These are phyloP conservation scores for Chrysocyon brachyurus DNA, from an alignment of 2,797 vertebrate species.

Conservation along the genomic window DNA sequence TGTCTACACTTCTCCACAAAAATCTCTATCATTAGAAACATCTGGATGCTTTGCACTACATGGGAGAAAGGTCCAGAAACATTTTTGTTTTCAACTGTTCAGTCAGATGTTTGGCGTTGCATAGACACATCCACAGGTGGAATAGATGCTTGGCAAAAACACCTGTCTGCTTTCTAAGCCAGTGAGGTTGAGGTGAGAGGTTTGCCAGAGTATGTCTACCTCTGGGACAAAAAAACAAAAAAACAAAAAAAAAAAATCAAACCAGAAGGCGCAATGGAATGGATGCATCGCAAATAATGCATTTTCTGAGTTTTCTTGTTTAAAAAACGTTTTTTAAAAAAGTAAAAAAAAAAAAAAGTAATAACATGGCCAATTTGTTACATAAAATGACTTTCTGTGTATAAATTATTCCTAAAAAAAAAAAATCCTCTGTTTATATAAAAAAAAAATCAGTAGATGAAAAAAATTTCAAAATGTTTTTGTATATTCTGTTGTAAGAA, in stretches of 20 bases:
- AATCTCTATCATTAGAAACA: conserved; percentile 7
- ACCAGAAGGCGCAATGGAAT: conserved; percentile 91
- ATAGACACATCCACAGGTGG: conserved; percentile 56
- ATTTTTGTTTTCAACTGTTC: conserved; percentile 55
- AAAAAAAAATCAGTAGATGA: conserved; percentile 94
- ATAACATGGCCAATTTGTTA: conserved; percentile 94
- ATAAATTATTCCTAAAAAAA: conserved; percentile 96
- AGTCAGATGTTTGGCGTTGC: conserved; percentile 27
- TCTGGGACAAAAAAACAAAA: conserved; percentile 88
- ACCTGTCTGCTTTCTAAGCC: conserved; percentile 89
- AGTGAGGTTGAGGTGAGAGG: conserved; percentile 88
- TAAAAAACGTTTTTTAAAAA: conserved; percentile 87
- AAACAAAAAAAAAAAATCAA: conserved; percentile 86
- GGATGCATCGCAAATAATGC: conserved; percentile 90
- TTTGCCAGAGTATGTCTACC: conserved; percentile 91
- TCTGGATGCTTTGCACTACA: conserved; percentile 52
- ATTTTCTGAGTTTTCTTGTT: conserved; percentile 91
- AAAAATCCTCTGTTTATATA: conserved; percentile 94
- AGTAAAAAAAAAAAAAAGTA: conserved; percentile 84
- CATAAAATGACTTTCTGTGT: conserved; percentile 94
- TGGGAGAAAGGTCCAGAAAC: conserved; percentile 62
- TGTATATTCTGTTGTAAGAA: conserved; percentile 98
- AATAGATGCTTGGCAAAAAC: conserved; percentile 67
- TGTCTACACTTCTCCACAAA: conserved; percentile 38
- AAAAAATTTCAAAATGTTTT: conserved; percentile 93